Evolutionary conservation across 2,113 vertebrate species (phyloP).

Genomic region (Irena cyanogastra): DNA sequence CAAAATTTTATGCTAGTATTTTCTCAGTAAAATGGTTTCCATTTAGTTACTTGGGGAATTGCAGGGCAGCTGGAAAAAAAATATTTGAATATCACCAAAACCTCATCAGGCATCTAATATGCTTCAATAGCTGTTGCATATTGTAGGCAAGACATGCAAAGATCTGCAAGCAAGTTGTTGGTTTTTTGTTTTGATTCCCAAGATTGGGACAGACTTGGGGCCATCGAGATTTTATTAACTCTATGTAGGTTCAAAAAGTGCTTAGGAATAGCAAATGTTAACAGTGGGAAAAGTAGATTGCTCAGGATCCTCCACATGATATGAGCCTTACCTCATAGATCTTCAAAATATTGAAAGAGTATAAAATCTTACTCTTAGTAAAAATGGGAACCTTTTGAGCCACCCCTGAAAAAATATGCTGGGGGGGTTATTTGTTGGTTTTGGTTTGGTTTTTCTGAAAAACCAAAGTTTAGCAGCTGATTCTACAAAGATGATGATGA

Average conservation of each 20-base stretch:
- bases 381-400: background rate
- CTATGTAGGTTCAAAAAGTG: background rate
- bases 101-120: background rate
- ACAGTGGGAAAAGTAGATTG: background rate
- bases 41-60: background rate
- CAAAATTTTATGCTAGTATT: conserved; percentile 3
- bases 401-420: background rate
- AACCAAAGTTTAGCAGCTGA: background rate
- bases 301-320: background rate
- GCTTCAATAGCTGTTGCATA: background rate
- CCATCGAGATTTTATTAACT: background rate
- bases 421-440: background rate
- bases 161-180: background rate
- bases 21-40: background rate
- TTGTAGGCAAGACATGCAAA: background rate
- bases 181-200: background rate
- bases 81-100: background rate
- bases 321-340: background rate
- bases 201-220: background rate
- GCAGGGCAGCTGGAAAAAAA: background rate
- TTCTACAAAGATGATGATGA: background rate
- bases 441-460: background rate
- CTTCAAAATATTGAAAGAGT: background rate
- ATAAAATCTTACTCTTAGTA: background rate
- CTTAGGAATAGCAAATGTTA: background rate